Evolutionary conservation across 2,113 vertebrate species (phyloP).

Genomic region (Ophthalmolycus amberensis): DNA sequence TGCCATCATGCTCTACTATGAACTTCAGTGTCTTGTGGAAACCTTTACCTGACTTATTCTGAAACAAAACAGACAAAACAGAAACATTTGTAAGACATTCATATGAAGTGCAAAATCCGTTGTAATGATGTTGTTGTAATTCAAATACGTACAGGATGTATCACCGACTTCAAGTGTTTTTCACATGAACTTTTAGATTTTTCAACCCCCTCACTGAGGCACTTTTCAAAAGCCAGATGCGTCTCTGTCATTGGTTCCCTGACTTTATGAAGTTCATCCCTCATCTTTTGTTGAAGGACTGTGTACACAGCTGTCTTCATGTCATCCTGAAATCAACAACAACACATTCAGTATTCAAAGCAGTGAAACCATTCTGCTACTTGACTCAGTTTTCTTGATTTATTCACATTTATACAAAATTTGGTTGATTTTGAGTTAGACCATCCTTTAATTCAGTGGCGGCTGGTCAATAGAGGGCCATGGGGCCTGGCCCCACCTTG

Average conservation of each 20-base stretch:
- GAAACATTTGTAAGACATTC: not conserved
- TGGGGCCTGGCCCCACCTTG: conserved; percentile 18
- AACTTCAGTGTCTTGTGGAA: conserved; percentile 13
- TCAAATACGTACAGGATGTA: conserved; percentile 24
- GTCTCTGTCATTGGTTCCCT: not conserved
- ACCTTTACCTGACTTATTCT: accelerated
- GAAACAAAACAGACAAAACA: not conserved
- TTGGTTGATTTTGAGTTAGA: no score
- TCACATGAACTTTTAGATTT: conserved; percentile 14
- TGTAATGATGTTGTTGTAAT: not conserved
- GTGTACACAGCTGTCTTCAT: not conserved
- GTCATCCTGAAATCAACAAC: conserved; percentile 26
- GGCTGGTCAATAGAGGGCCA: no score
- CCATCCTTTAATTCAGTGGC: no score
- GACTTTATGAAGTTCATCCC: not conserved
- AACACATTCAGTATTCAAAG: not conserved
- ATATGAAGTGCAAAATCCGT: not conserved
- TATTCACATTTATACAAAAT: not conserved
- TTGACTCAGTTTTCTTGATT: not conserved
- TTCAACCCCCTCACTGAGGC: conserved; percentile 37
- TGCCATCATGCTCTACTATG: conserved; percentile 23
- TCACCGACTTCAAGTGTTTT: not conserved
- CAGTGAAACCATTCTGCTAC: not conserved
- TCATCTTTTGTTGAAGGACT: not conserved
- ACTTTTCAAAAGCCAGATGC: not conserved